phyloP scores from a whole-genome alignment of 1,140 invertebrate genomes.

The Tetranychus cinnabarinus region DNA sequence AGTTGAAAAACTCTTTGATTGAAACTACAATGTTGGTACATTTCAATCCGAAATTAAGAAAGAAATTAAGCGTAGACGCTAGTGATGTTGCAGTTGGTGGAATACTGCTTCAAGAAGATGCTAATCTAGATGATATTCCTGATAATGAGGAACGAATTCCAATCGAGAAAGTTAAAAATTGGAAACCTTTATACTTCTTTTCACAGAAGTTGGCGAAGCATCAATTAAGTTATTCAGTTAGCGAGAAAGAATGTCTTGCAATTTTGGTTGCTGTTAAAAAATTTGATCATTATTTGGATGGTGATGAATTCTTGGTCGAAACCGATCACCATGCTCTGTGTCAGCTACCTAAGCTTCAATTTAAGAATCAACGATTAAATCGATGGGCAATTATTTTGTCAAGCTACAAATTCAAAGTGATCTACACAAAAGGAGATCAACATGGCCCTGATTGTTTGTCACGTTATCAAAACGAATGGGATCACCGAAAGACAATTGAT shows the following conservation, averaged over 20 bases:
- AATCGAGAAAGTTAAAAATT: constrained; percentile 20
- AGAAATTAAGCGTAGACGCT: too few relatives aligned
- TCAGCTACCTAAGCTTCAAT: not conserved
- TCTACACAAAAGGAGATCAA: not conserved
- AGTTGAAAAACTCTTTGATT: too few relatives aligned
- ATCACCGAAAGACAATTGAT: not conserved
- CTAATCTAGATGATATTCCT: not conserved
- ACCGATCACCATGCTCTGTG: constrained; percentile 3
- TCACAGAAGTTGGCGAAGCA: not conserved
- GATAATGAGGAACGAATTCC: constrained; percentile 8
- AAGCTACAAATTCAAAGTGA: not conserved
- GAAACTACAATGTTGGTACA: too few relatives aligned
- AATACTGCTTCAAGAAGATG: too few relatives aligned
- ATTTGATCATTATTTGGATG: constrained; percentile 28
- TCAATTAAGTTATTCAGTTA: constrained; percentile 22
- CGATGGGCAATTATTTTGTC: not conserved
- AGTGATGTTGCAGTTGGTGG: too few relatives aligned
- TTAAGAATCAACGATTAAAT: not conserved
- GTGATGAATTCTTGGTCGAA: constrained; percentile 6
- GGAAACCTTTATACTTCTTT: constrained; percentile 20
- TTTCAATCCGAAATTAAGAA: too few relatives aligned
- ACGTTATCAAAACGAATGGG: not conserved
- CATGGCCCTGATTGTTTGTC: not conserved
- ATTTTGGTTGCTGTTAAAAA: constrained; percentile 27
- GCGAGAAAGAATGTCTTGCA: constrained; percentile 29